Base-by-base conservation (phyloP, 2,888 invertebrate species). In the Entomobrya multifasciata region DNA sequence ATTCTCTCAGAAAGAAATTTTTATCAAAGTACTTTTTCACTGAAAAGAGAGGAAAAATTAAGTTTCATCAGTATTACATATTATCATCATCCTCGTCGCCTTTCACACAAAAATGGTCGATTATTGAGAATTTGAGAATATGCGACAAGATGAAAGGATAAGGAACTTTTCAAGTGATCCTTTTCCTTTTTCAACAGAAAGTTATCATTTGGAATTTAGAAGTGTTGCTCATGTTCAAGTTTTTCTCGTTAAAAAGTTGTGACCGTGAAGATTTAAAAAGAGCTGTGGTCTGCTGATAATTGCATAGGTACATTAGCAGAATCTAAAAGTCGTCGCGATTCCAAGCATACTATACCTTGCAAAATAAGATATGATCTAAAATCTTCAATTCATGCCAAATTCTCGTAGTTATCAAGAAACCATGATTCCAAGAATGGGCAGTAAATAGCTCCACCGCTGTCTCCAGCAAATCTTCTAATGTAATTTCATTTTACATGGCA, bases 331-430 rank as follows among this genome's bases (percentile, higher is more conserved):
- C n/a, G n/a, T n/a, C n/a, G n/a, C n/a, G n/a, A n/a, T n/a, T n/a
- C n/a, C 36, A 36, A 4, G 8, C 36, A 70, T 52, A 11, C 49
- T 52, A 49, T 15, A 8, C 8, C 74, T 10, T 49, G 74, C 17
- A 13, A 74, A 52, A 27, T 4, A 52, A 17, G 74, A 74, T 74
- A 74, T 30, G 27, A 74, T 74, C 74, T 49, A 72, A 17, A 74
- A 74, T 52, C 74, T 30, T 74, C 30, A 3, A n/a, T n/a, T 1
- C 52, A 52, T 74, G 74, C 74, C 74, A 74, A 74, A 52, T 74
- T 74, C 30, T 74, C 52, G 27, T 74, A 52, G 74, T 74, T 74
- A 74, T 74, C 74, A 25, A 41, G 77, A 77, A 77, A 57, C 1
- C 11, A 41, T 5, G n/a, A 41, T 57, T 77, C 77, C 49, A 22